phyloP scores from a whole-genome alignment of 2,113 vertebrate species.

The Suricata suricatta region DNA sequence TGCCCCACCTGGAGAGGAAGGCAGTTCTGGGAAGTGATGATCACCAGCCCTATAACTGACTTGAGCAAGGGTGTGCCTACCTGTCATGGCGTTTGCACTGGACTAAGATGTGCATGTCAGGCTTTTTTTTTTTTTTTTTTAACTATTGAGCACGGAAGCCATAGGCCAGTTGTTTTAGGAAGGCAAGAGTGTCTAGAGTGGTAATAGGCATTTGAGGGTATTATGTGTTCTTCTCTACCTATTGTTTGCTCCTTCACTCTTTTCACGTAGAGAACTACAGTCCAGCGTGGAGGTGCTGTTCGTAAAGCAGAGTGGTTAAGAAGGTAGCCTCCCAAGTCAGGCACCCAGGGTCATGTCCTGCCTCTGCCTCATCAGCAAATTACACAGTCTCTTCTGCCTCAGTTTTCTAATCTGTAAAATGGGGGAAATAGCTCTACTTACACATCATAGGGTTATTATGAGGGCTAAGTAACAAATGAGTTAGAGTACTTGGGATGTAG shows the following conservation, averaged over 20 bases:
- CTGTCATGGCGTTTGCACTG: fast-evolving
- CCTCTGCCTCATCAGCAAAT: neutral
- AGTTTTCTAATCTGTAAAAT: neutral
- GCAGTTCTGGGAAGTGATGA: neutral
- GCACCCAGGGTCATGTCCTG: neutral
- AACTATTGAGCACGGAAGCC: neutral
- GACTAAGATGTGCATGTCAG: fast-evolving
- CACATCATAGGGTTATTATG: too few species aligned
- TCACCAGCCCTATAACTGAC: fast-evolving
- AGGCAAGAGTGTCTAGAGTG: neutral
- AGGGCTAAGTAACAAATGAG: neutral
- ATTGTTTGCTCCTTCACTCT: fast-evolving
- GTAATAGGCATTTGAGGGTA: neutral
- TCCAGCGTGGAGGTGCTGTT: neutral
- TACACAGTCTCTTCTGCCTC: neutral
- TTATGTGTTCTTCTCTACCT: neutral
- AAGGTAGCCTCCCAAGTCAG: neutral
- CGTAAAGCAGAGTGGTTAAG: fast-evolving
- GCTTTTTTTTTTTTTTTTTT: neutral
- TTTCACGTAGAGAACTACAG: too few species aligned
- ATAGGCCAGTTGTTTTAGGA: neutral
- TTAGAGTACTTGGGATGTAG: neutral
- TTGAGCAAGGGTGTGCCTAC: fast-evolving
- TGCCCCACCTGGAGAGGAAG: neutral
- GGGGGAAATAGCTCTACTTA: neutral